Evolutionary conservation across 1,140 invertebrate genomes (phyloP), one percentile per base, ranked within the genome.

Genomic region (Lasioglossum albipes): DNA sequence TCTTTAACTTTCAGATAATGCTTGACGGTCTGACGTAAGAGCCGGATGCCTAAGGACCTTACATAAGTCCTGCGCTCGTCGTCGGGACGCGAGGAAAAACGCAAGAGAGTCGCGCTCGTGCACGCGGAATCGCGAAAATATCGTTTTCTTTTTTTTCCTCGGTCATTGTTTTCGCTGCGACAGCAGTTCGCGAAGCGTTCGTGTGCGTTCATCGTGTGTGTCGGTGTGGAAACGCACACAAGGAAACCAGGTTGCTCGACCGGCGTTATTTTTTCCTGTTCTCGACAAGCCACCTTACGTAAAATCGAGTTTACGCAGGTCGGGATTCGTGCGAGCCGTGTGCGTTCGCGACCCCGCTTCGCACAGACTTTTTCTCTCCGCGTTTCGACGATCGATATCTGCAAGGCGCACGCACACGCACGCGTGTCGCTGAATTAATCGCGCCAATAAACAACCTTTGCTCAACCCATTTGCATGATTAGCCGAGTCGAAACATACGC

Each of bases 231-330:
- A 4, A 13, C 61, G 31, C 45, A 2, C 20, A 0, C 27, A 9
- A 18, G 20, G 41, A 45, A 66, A 66, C 2, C 20, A 66, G 7
- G 7, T 41, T 22, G 16, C 49, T 36, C 22, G 68, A 54, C 49
- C 16, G 27, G 12, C n/a, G n/a, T 57, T 79, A 31, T 79, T 79
- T 73, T 73, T 77, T 72, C 52, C 66, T 49, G 27, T 41, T 65
- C 69, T 9, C 57, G 20, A 4, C 52, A 16, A 57, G 22, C 45
- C 45, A 57, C 45, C 69, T 79, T 79, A 79, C 76, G 76, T 79
- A 79, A 72, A 78, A 18, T 65, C 69, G 61, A 72, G 69, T 79
- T 79, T 65, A 79, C 69, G 69, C 69, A 73, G 76, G 76, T 79
- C 76, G 49, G 76, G 68, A 79, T 72, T 49, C 59, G 16, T 20